Evolutionary conservation across 2,797 vertebrate genomes (phyloP).

Genomic region (Hippocampus kuda): DNA sequence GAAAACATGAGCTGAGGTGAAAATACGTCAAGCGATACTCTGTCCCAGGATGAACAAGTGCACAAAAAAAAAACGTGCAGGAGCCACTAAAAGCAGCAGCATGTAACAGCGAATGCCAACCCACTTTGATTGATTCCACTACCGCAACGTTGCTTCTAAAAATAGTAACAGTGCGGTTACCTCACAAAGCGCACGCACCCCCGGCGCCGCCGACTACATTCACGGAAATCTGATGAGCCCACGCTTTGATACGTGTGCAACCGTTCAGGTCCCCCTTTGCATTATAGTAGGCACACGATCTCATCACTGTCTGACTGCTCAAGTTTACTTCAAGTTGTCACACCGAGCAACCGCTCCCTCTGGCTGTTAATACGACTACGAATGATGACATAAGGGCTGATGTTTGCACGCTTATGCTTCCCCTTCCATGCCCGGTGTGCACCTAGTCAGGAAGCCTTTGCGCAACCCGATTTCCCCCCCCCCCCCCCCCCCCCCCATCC

Average conservation of each 20-base stretch:
- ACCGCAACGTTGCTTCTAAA: constrained; percentile 52
- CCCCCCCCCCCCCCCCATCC: too few species aligned
- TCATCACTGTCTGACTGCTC: neutral
- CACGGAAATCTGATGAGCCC: constrained; percentile 22
- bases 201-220: constrained; percentile 24
- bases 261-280: neutral
- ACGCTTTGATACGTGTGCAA: neutral
- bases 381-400: neutral
- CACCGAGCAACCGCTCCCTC: neutral
- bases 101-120: constrained; percentile 22
- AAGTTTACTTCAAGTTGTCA: neutral
- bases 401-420: neutral
- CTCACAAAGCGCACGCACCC: constrained; percentile 11
- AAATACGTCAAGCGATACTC: neutral
- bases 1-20: constrained; percentile 18
- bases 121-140: constrained; percentile 40
- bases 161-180: constrained; percentile 42
- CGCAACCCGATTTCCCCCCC: neutral
- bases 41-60: neutral
- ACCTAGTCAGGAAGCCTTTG: neutral
- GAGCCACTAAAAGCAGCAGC: constrained; percentile 4
- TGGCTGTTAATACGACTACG: neutral
- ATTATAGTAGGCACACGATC: neutral
- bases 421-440: neutral
- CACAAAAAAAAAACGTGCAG: neutral